Evolutionary conservation across 2,113 vertebrate genomes (phyloP).

Genomic region (Hippocampus guttulatus): DNA sequence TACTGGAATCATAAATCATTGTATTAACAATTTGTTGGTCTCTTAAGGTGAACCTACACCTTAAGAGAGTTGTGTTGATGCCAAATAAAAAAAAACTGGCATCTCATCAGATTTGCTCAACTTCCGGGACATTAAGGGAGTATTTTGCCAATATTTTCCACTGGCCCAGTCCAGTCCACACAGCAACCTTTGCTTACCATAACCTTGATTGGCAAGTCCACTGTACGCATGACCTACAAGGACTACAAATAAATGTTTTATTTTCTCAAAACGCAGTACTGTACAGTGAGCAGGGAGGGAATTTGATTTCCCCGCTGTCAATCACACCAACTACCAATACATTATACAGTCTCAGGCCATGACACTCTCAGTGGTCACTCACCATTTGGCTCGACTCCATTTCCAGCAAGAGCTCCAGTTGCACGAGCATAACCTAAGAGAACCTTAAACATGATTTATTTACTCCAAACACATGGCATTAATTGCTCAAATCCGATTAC

Average conservation of each 20-base stretch:
- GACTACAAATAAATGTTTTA: neutral
- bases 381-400: slow-evolving; percentile 22
- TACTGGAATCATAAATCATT: too few species aligned
- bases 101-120: too few species aligned
- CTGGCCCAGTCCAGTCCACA: neutral
- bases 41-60: too few species aligned
- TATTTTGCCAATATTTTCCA: too few species aligned
- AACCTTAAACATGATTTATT: neutral
- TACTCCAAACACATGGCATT: neutral
- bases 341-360: neutral
- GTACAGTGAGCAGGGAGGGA: too few species aligned
- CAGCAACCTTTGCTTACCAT: slow-evolving; percentile 16
- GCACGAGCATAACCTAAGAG: slow-evolving; percentile 19
- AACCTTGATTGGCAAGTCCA: slow-evolving; percentile 40
- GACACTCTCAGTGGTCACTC: neutral
- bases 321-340: neutral
- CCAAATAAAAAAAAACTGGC: too few species aligned
- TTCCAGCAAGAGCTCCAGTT: slow-evolving; percentile 14
- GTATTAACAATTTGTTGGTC: too few species aligned
- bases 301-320: too few species aligned
- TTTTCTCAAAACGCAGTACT: too few species aligned
- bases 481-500: neutral
- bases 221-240: slow-evolving; percentile 3
- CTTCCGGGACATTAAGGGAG: too few species aligned
- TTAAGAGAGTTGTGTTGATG: too few species aligned